Conservation (phyloP, 2,797 vertebrate genomes). For the Microctenopoma stevenorrisi region DNA sequence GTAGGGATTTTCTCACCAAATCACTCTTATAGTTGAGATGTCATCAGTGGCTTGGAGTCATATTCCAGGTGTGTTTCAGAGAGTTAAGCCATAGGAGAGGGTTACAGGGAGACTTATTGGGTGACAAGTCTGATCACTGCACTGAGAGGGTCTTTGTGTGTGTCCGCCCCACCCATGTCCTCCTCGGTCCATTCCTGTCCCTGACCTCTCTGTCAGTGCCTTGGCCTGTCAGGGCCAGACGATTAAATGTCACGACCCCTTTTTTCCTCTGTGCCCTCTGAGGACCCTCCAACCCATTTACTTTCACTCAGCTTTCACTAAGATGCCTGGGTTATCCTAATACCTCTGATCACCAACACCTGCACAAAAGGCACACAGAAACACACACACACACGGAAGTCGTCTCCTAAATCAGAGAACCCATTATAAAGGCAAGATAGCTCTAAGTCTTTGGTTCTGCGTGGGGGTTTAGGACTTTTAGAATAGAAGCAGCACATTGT, state of each 20-base stretch:
- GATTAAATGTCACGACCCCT: constrained; percentile 79
- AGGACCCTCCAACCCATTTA: constrained; percentile 74
- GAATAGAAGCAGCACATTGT: background rate
- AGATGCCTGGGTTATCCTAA: constrained; percentile 53
- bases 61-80: constrained; percentile 55
- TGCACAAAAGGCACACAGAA: constrained; percentile 60
- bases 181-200: constrained; percentile 55
- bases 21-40: constrained; percentile 28
- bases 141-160: constrained; percentile 72
- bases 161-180: constrained; percentile 59
- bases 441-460: constrained; percentile 3
- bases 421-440: constrained; percentile 18
- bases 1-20: constrained; percentile 7
- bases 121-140: constrained; percentile 64
- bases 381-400: constrained; percentile 16
- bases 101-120: constrained; percentile 44
- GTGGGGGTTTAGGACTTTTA: background rate
- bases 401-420: constrained; percentile 19
- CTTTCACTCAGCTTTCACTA: constrained; percentile 78
- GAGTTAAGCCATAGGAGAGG: constrained; percentile 40
- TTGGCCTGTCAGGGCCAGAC: constrained; percentile 63
- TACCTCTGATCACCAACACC: constrained; percentile 69
- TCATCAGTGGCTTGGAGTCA: constrained; percentile 48
- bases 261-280: constrained; percentile 54
- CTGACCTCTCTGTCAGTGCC: constrained; percentile 74